These are phyloP conservation scores for Pteronura brasiliensis DNA, from an alignment of 2,113 vertebrate genomes.

Conservation along the genomic window DNA sequence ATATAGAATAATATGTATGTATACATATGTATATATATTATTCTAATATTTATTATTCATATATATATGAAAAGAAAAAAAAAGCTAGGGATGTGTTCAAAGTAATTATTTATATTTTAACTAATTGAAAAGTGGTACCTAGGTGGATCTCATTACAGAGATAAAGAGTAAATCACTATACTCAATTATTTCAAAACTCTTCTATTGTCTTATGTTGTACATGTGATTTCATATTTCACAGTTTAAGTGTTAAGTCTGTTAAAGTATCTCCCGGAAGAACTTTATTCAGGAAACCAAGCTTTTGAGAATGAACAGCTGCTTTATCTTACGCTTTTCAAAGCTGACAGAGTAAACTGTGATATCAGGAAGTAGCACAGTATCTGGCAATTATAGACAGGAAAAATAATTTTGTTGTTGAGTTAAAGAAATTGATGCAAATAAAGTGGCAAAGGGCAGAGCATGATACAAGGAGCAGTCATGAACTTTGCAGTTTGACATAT, in stretches of 20 bases:
- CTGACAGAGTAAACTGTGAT: neutral
- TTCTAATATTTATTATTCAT: too few species aligned
- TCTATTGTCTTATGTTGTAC: neutral
- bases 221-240: neutral
- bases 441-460: neutral
- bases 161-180: neutral
- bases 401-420: neutral
- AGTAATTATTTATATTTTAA: neutral
- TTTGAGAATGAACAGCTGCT: neutral
- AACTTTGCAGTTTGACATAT: neutral
- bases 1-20: too few species aligned
- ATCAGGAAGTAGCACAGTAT: neutral
- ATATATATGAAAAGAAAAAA: neutral
- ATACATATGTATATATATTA: too few species aligned
- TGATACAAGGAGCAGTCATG: neutral
- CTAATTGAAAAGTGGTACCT: neutral
- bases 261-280: neutral
- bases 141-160: neutral
- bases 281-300: neutral
- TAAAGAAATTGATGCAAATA: neutral
- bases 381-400: neutral
- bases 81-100: neutral
- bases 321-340: neutral
- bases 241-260: neutral
- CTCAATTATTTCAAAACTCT: conserved; percentile 4